These are phyloP conservation scores for Pygocentrus nattereri DNA, from an alignment of 2,797 vertebrate species.

Conservation along the genomic window DNA sequence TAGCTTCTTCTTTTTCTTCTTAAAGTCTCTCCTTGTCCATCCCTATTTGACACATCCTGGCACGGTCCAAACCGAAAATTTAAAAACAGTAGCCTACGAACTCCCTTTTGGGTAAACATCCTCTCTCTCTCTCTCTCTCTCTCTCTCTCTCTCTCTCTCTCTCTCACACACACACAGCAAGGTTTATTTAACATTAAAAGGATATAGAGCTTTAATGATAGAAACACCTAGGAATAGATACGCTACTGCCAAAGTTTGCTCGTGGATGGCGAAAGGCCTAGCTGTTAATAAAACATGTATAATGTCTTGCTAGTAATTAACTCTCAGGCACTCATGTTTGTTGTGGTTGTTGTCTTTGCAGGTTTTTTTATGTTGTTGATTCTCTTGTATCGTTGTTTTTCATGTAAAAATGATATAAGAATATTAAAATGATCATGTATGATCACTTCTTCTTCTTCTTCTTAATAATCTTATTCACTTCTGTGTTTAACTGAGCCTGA, in stretches of 20 bases:
- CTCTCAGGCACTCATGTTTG: neutral
- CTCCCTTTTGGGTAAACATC: neutral
- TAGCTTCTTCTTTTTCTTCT: slow-evolving; percentile 1
- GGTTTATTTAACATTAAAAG: slow-evolving; percentile 39
- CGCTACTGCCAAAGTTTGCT: neutral
- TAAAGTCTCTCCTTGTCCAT: neutral
- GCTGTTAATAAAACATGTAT: neutral
- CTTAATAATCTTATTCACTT: neutral
- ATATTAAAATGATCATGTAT: too few relatives aligned
- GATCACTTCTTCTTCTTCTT: too few relatives aligned
- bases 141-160: slow-evolving; percentile 14
- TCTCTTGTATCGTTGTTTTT: neutral
- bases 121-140: neutral
- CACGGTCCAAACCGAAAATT: neutral
- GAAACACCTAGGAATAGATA: slow-evolving; percentile 19
- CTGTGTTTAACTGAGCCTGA: neutral
- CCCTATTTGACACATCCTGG: slow-evolving; percentile 14
- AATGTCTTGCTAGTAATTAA: neutral
- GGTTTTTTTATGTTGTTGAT: too few relatives aligned
- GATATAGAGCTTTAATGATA: slow-evolving; percentile 1
- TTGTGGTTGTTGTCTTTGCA: too few relatives aligned
- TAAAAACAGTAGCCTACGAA: neutral
- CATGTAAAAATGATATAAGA: too few relatives aligned
- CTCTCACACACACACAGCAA: too few relatives aligned
- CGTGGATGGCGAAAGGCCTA: neutral